phyloP scores from a whole-genome alignment of 2,888 invertebrate species.

The Xestia c-nigrum region DNA sequence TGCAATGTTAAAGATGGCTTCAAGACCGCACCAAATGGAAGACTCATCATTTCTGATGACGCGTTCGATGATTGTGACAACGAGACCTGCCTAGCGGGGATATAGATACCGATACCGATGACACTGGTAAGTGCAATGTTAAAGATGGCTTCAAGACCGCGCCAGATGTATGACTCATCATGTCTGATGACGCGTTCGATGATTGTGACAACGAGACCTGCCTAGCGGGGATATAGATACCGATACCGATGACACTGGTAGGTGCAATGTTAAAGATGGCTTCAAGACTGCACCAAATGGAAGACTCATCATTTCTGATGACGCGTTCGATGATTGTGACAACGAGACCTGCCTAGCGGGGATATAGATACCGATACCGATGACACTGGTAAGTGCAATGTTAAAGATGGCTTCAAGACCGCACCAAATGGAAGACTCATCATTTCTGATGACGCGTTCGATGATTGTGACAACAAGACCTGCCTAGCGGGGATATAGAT shows the following conservation, averaged over 20 bases:
- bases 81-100: too few relatives aligned
- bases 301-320: conserved; percentile 93
- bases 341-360: conserved; percentile 79
- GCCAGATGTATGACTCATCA: conserved; percentile 93
- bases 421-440: too few relatives aligned
- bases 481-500: conserved; percentile 84
- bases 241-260: conserved; percentile 86
- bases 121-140: conserved; percentile 75
- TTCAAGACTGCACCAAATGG: conserved; percentile 95
- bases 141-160: conserved; percentile 92
- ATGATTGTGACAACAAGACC: conserved; percentile 79
- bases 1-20: too few relatives aligned
- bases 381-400: too few relatives aligned
- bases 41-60: too few relatives aligned
- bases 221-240: conserved; percentile 84
- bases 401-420: too few relatives aligned
- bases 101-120: conserved; percentile 89
- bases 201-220: conserved; percentile 78
- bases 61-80: too few relatives aligned
- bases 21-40: too few relatives aligned
- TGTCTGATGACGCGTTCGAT: conserved; percentile 91
- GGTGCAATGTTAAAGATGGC: not conserved
- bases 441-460: conserved; percentile 91
- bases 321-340: conserved; percentile 84
- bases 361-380: conserved; percentile 83